Base-by-base conservation (phyloP, 2,113 vertebrate species). In the Shinisaurus crocodilurus region DNA sequence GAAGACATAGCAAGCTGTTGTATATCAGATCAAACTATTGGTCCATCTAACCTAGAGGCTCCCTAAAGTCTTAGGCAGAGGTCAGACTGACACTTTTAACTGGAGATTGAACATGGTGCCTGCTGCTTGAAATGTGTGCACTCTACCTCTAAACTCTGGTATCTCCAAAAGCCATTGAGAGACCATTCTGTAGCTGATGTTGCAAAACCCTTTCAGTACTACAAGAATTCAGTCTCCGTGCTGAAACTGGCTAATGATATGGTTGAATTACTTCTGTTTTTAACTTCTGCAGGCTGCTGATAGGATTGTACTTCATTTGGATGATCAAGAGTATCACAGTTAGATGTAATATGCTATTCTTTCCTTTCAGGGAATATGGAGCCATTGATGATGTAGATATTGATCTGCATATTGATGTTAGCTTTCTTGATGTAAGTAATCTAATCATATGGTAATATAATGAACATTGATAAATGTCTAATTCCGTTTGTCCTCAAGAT, bases 371-470 rank as follows among this genome's bases (percentile, higher is more conserved):
- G 98, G 98, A 98, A 98, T 98, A 98, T 95, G 98, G 98, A 97
- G 98, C 98, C 96, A 98, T 98, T 96, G 98, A 98, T 97, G 98
- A 98, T 96, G 98, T 98, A 95, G 98, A 98, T 96, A 98, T 98
- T 95, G 98, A 98, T 96, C 97, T 98, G 91, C 98, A 98, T 95
- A 98, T 98, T 92, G 98, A 98, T 96, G 98, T 98, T 96, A 98
- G 98, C 96, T 98, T 98, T 97, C 98, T 98, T 93, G 98, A 98
- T 96, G 98, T 98, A 97, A 98, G 98, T 98, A 96, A 94, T 90
- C 85, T 95, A 94, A 96, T 95, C 57, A 87, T 63, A 92, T 27
- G 45, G 90, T 89, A 90, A 40, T 63, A 69, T 89, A 89, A 93
- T 87, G 72, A 94, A 90, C 88, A 60, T 93, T 93, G 93, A 94